phyloP scores from a whole-genome alignment of 2,888 invertebrate genomes.

The Coecobrya sp. region DNA sequence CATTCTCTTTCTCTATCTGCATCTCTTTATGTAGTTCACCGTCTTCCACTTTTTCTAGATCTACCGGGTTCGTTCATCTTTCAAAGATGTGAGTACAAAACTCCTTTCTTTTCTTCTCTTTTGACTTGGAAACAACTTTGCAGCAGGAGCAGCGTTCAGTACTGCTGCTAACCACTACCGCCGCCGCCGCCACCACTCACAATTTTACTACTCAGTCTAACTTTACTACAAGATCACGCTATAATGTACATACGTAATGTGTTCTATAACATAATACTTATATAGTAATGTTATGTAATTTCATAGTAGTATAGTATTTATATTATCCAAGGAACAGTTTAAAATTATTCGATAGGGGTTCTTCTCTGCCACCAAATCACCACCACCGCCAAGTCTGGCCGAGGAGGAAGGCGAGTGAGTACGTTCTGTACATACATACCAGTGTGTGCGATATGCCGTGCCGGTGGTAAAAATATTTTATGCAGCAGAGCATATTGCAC shows the following conservation, averaged over 20 bases:
- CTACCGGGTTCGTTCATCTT: conserved; percentile 77
- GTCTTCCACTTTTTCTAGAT: conserved; percentile 33
- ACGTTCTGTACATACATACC: background rate
- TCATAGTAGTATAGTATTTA: conserved; percentile 8
- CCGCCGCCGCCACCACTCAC: background rate
- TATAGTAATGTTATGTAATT: too few relatives aligned
- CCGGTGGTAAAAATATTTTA: background rate
- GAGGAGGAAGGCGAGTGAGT: background rate
- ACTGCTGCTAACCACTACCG: background rate
- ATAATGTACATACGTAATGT: background rate
- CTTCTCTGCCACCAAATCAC: background rate
- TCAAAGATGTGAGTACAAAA: conserved; percentile 19
- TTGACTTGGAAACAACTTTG: conserved; percentile 58
- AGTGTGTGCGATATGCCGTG: background rate
- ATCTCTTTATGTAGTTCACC: conserved; percentile 16
- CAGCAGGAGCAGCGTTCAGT: background rate
- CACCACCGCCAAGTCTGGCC: conserved; percentile 25
- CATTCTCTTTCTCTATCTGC: background rate
- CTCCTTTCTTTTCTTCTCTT: conserved; percentile 25
- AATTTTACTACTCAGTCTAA: conserved; percentile 19
- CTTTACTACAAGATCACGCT: background rate
- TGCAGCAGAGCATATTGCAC: conserved; percentile 74
- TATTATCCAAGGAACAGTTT: conserved; percentile 22
- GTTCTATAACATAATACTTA: too few relatives aligned
- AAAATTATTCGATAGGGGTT: conserved; percentile 33